Evolutionary conservation across 1,140 invertebrate species (phyloP), one percentile per base, ranked within the genome.

Genomic region (Zaprionus tsacasi): DNA sequence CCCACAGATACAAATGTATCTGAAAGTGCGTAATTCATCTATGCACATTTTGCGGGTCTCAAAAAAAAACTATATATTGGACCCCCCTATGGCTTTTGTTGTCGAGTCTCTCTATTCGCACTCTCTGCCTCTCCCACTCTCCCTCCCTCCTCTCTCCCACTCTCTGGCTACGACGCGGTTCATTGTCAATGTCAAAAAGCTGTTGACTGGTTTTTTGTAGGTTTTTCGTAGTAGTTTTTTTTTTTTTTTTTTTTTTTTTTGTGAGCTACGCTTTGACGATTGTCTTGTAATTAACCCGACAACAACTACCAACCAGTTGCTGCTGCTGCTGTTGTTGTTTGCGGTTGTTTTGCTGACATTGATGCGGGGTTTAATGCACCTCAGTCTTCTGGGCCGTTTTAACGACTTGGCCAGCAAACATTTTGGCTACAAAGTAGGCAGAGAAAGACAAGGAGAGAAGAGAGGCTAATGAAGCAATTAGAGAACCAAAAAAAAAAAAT

Each of bases 321-420:
- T 77, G 38, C 56, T 75, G 73, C 68, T 52, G 65, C 40, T 69
- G 75, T 56, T 66, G 71, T 60, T 67, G 76, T 63, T 71, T 71
- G 64, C 64, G 61, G 70, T 69, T 68, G 59, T 70, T 50, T 60
- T 38, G 59, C 75, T 85, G 78, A 78, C 81, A 85, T 86, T 86
- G 82, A 81, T 86, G 79, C 82, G 79, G 82, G 79, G 82, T 86
- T 86, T 81, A 86, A 79, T 86, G 82, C 82, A 86, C 79, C 78
- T 43, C n/a, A 45, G 38, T 21, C 17, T 45, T 15, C 27, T 58
- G 70, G 64, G 55, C 70, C 63, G 30, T 27, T 75, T 70, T 75
- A 75, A 75, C 54, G 72, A 60, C 64, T 63, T 57, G 52, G 74
- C 60, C 67, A 73, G 64, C 43, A 71, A 75, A 70, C 70, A 83